These are phyloP conservation scores for Tetropium fuscum DNA, from an alignment of 2,888 invertebrate species.

Conservation along the genomic window DNA sequence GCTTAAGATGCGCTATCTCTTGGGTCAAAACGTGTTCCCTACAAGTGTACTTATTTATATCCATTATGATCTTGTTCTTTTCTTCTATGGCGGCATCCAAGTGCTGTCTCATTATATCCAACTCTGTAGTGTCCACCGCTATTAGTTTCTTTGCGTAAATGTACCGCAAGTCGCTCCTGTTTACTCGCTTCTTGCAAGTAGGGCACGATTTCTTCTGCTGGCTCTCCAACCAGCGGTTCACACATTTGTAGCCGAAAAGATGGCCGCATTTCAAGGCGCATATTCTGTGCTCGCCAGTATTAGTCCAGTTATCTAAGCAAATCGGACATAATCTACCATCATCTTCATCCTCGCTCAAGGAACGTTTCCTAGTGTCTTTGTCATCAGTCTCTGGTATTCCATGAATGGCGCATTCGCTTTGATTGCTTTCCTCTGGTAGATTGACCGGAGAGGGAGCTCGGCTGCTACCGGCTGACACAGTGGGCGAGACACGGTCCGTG, in stretches of 20 bases:
- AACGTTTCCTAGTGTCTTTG: constrained; percentile 37
- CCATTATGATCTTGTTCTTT: constrained; percentile 72
- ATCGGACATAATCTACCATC: constrained; percentile 86
- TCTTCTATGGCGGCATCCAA: constrained; percentile 71
- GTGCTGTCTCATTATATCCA: constrained; percentile 74
- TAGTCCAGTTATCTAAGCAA: constrained; percentile 90
- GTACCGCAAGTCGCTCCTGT: constrained; percentile 66
- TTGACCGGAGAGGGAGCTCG: constrained; percentile 33
- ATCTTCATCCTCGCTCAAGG: constrained; percentile 64
- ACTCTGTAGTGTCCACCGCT: constrained; percentile 83
- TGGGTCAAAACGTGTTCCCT: constrained; percentile 63
- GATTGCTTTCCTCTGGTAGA: constrained; percentile 42
- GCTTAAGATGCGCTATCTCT: constrained; percentile 57
- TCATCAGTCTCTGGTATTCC: constrained; percentile 13
- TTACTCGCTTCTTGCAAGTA: constrained; percentile 80
- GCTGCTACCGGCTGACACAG: constrained; percentile 33
- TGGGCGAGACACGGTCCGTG: constrained; percentile 27
- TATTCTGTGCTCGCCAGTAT: constrained; percentile 86
- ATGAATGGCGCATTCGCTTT: constrained; percentile 25
- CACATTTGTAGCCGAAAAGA: constrained; percentile 87
- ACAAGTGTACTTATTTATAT: constrained; percentile 70
- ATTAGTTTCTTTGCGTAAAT: constrained; percentile 84
- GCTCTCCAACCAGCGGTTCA: constrained; percentile 78
- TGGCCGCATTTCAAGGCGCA: constrained; percentile 94
- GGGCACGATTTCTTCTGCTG: constrained; percentile 80